phyloP scores from a whole-genome alignment of 2,797 vertebrate species.

The Sebastes baramenuke region DNA sequence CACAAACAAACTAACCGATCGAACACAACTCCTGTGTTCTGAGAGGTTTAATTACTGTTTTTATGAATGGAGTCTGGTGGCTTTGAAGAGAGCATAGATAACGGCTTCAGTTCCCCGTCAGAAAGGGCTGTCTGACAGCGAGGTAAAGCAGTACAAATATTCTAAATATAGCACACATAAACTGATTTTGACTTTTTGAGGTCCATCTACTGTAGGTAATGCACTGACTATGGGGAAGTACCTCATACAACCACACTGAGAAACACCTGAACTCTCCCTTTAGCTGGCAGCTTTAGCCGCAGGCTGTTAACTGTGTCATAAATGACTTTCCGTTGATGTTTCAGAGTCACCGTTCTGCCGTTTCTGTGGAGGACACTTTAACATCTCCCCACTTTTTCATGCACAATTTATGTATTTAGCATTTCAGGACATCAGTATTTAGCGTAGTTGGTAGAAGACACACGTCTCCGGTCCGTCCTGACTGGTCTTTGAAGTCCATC shows the following conservation, averaged over 20 bases:
- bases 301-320: not conserved
- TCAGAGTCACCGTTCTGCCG: not conserved
- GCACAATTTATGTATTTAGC: not conserved
- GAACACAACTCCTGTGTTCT: no score
- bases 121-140: no score
- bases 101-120: no score
- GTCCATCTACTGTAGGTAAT: not conserved
- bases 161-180: no score
- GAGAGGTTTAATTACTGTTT: no score
- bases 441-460: not conserved
- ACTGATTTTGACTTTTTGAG: no score
- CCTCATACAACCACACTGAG: not conserved
- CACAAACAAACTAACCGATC: no score
- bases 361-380: not conserved
- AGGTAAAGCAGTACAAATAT: no score
- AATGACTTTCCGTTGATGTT: not conserved
- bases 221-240: not conserved
- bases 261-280: not conserved
- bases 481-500: not conserved
- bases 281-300: not conserved
- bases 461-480: not conserved
- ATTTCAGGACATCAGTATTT: not conserved
- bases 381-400: no score
- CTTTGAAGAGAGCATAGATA: no score
- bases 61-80: no score